A percentile compares a stretch with the other conserved stretches of the same genome.
These are phyloP conservation scores for Leptinotarsa rubiginosa DNA, from an alignment of 2,888 invertebrate species.

Conservation along the genomic window DNA sequence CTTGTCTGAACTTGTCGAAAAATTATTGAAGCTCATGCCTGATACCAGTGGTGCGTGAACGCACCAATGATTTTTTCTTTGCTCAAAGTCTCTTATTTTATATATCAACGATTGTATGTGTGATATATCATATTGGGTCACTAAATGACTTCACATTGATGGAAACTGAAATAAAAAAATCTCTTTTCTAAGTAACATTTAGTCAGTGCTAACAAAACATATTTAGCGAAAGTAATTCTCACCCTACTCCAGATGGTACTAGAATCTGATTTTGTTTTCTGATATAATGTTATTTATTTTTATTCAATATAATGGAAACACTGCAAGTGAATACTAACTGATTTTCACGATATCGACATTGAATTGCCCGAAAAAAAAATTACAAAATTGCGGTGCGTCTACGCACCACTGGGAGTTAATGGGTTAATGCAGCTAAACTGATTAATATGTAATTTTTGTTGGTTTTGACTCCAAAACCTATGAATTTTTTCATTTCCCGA, in stretches of 20 bases:
- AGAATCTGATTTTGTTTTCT: background rate
- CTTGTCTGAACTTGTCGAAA: constrained; percentile 20
- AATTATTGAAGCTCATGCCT: background rate
- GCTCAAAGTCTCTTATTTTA: constrained; percentile 14
- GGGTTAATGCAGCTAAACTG: no score
- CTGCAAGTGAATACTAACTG: no score
- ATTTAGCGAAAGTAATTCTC: constrained; percentile 15
- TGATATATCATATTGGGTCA: constrained; percentile 13
- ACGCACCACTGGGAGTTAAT: no score
- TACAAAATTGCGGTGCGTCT: no score
- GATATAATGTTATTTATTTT: constrained; percentile 6
- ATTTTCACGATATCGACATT: no score
- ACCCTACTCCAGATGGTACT: constrained; percentile 13
- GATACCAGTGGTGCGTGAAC: constrained; percentile 18
- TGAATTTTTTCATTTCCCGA: no score
- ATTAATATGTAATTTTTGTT: no score
- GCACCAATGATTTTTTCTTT: constrained; percentile 14
- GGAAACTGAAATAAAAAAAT: constrained; percentile 11
- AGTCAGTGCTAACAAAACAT: constrained; percentile 17
- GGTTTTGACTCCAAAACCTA: no score
- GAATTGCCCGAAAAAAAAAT: no score
- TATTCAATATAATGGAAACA: background rate
- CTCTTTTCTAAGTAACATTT: constrained; percentile 11
- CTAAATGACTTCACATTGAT: constrained; percentile 20
- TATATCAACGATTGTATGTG: background rate